phyloP scores from a whole-genome alignment of 2,113 vertebrate genomes.

The Odontophorus gujanensis region DNA sequence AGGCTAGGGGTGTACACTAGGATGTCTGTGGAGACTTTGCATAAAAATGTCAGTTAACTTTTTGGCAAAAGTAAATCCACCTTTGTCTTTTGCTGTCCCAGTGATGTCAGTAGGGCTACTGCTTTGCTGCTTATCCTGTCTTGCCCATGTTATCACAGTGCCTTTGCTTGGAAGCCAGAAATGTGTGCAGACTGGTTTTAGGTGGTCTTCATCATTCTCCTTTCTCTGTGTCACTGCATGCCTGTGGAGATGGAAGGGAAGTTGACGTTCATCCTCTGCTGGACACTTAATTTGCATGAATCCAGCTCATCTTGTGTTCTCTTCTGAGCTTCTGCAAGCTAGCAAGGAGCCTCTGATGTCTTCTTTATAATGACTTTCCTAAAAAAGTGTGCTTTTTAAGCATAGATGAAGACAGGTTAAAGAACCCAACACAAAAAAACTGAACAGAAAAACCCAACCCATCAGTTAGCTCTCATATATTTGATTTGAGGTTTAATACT shows the following conservation, averaged over 20 bases:
- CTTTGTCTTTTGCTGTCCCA: background rate
- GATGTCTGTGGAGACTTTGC: background rate
- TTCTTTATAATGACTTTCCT: background rate
- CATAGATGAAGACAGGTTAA: background rate
- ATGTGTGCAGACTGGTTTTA: background rate
- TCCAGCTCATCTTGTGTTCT: background rate
- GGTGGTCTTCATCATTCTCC: background rate
- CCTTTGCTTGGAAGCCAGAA: background rate
- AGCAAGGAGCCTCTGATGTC: background rate
- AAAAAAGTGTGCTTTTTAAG: background rate
- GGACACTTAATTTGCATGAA: background rate
- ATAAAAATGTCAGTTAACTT: background rate
- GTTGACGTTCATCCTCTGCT: background rate
- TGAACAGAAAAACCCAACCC: fast-evolving
- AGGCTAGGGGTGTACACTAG: background rate
- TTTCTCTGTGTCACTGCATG: background rate
- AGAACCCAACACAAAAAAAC: background rate
- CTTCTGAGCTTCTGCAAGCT: background rate
- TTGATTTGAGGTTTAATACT: background rate
- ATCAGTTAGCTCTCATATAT: background rate
- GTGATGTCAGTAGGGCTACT: background rate
- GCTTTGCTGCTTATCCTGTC: background rate
- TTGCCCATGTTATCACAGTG: constrained; percentile 22
- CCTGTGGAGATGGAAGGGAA: background rate
- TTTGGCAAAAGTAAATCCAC: background rate